Percentiles rank a stretch among this genome's conserved stretches.
Conservation (phyloP, 2,888 invertebrate species). For the Polyploca ridens region DNA sequence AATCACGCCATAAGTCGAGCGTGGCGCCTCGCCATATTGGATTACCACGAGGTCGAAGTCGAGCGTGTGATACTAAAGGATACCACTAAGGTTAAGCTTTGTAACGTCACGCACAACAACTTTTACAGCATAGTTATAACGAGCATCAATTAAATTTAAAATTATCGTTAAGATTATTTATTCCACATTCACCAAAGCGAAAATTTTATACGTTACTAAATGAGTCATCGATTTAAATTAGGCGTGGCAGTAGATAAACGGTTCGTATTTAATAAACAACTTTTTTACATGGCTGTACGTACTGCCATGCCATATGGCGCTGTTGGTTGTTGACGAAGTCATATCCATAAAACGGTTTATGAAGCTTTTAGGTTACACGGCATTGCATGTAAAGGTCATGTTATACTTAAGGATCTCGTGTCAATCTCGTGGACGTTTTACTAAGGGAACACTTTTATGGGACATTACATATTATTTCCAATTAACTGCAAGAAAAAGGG, state of each 20-base stretch:
- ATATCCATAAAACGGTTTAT: slow-evolving; percentile 73
- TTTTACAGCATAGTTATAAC: slow-evolving; percentile 27
- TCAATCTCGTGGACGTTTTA: background rate
- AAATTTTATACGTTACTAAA: slow-evolving; percentile 33
- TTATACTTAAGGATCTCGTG: background rate
- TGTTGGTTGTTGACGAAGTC: slow-evolving; percentile 65
- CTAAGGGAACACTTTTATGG: too few relatives aligned
- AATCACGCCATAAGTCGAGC: slow-evolving; percentile 66
- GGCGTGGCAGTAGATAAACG: slow-evolving; percentile 26
- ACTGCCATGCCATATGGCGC: slow-evolving; percentile 71
- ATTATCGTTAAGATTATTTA: background rate
- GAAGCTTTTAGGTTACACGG: slow-evolving; percentile 64
- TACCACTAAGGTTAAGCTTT: slow-evolving; percentile 70
- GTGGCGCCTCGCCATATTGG: slow-evolving; percentile 74
- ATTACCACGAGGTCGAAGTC: slow-evolving; percentile 75
- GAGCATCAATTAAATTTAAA: background rate
- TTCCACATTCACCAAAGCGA: slow-evolving; percentile 24
- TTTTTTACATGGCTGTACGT: slow-evolving; percentile 64
- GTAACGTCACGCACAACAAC: slow-evolving; percentile 63
- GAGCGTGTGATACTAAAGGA: slow-evolving; percentile 71
- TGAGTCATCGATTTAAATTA: slow-evolving; percentile 20
- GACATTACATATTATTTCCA: too few relatives aligned
- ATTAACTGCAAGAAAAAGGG: too few relatives aligned
- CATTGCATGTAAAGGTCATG: slow-evolving; percentile 50
- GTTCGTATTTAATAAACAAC: slow-evolving; percentile 21